Percentiles rank a stretch among this genome's conserved stretches.
phyloP scores from a whole-genome alignment of 1,140 invertebrate genomes.

The Halesus radiatus region DNA sequence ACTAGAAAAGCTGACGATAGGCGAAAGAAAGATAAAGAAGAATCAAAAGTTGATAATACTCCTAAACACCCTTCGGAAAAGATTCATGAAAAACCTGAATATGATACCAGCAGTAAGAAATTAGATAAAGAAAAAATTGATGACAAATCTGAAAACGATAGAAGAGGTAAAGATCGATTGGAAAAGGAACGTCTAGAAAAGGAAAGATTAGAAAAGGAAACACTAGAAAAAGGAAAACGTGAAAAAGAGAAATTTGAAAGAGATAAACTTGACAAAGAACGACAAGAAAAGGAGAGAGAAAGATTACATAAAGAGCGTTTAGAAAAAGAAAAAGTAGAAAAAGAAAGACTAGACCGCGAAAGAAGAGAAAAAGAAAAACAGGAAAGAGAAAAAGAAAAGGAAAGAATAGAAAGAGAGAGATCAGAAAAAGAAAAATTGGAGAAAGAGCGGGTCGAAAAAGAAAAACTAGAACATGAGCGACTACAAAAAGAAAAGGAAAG shows the following conservation, averaged over 20 bases:
- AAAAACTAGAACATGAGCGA: conserved; percentile 33
- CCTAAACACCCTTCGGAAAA: neutral
- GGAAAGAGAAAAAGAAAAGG: conserved; percentile 53
- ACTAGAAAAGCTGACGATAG: conserved; percentile 43
- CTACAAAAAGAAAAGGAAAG: conserved; percentile 57
- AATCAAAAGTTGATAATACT: conserved; percentile 44
- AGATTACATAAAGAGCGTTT: conserved; percentile 65
- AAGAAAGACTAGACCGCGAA: conserved; percentile 53
- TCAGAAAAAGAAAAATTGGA: conserved; percentile 50
- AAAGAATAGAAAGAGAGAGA: conserved; percentile 58
- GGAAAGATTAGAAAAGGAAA: conserved; percentile 56
- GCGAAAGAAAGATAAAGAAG: conserved; percentile 46
- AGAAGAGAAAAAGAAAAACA: conserved; percentile 48
- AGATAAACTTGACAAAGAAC: conserved; percentile 61
- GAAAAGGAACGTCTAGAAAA: conserved; percentile 64
- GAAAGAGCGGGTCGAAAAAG: conserved; percentile 45
- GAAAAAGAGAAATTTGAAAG: conserved; percentile 62
- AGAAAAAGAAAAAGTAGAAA: conserved; percentile 59
- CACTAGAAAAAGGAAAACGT: conserved; percentile 57
- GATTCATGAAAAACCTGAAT: neutral
- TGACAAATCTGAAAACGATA: conserved; percentile 59
- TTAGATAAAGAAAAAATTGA: conserved; percentile 55
- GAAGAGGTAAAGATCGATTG: conserved; percentile 43
- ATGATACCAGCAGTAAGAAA: conserved; percentile 57
- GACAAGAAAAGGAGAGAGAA: conserved; percentile 65